A percentile compares a stretch with the other conserved stretches of the same genome.
Conservation (phyloP, 2,888 invertebrate genomes). For the Pterostichus madidus region DNA sequence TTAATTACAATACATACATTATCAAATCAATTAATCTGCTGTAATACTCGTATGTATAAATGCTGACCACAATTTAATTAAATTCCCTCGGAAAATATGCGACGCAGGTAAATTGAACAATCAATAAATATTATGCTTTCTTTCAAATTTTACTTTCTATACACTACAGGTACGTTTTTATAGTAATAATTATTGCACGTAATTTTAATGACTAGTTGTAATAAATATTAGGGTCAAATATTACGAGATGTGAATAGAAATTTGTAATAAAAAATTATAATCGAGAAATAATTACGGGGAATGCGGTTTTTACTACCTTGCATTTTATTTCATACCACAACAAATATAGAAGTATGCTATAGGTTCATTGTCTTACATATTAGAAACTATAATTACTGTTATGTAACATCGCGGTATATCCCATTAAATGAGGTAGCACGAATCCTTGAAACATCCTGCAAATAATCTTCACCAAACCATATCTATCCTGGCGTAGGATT, state of each 20-base stretch:
- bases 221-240: slow-evolving; percentile 2
- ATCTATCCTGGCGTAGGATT: no score
- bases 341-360: no score
- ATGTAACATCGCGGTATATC: no score
- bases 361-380: no score
- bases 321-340: not conserved
- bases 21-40: not conserved
- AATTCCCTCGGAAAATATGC: not conserved
- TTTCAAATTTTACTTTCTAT: slow-evolving; percentile 7
- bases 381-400: no score
- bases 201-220: slow-evolving; percentile 6
- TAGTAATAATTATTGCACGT: slow-evolving; percentile 1
- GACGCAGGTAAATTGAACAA: not conserved
- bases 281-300: not conserved
- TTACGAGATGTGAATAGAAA: not conserved
- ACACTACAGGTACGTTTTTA: not conserved
- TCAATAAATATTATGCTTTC: slow-evolving; percentile 2
- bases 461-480: no score
- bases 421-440: no score
- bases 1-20: slow-evolving; percentile 1
- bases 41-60: not conserved
- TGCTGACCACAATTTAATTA: not conserved
- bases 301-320: not conserved
- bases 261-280: not conserved
- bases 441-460: no score